Evolutionary conservation across 2,113 vertebrate genomes (phyloP).

Genomic region (Pterocles gutturalis): DNA sequence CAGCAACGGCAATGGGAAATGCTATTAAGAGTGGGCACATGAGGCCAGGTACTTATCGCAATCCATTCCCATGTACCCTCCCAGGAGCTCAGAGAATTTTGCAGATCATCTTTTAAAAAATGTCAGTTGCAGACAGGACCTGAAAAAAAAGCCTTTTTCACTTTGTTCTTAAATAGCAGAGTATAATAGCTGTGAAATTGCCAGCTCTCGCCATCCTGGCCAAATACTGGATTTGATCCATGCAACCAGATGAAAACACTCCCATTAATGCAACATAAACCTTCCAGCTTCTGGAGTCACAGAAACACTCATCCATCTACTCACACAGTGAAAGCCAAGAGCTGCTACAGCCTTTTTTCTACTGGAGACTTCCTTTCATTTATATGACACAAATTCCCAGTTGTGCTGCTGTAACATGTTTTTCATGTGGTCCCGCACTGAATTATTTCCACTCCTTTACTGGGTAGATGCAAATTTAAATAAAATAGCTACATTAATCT

Average conservation of each 20-base stretch:
- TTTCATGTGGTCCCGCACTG: constrained; percentile 34
- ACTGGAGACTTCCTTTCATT: constrained; percentile 36
- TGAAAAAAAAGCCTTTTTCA: background rate
- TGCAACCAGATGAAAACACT: constrained; percentile 9
- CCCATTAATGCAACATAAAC: background rate
- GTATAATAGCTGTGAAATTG: constrained; percentile 7
- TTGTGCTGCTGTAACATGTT: constrained; percentile 7
- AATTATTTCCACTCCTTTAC: constrained; percentile 23
- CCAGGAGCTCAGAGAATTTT: background rate
- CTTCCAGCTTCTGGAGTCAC: background rate
- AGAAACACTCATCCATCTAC: constrained; percentile 5
- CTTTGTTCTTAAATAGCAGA: constrained; percentile 7
- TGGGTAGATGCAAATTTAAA: constrained; percentile 13
- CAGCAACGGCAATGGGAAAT: background rate
- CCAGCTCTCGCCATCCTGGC: background rate
- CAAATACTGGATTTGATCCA: constrained; percentile 53
- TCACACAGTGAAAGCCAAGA: constrained; percentile 10
- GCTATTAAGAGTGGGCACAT: background rate
- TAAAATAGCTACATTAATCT: constrained; percentile 35
- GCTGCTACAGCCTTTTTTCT: constrained; percentile 40
- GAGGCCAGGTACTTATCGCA: background rate
- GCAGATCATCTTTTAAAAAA: background rate
- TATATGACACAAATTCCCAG: constrained; percentile 60
- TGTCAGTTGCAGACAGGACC: background rate
- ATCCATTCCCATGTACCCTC: background rate